Evolutionary conservation across 2,113 vertebrate genomes (phyloP).

Genomic region (Polypterus bichir): DNA sequence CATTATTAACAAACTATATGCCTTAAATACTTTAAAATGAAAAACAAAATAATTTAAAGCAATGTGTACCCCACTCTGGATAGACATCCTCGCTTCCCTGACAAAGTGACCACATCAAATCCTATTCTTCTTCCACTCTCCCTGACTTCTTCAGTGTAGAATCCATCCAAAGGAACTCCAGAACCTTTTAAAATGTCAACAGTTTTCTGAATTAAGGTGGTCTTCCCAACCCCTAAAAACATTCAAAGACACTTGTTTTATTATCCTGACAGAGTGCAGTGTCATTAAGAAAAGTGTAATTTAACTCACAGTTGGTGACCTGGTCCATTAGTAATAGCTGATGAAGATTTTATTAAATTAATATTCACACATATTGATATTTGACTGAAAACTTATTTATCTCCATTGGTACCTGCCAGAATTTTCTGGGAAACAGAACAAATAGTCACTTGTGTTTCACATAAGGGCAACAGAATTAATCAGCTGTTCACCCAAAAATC

Average conservation of each 20-base stretch:
- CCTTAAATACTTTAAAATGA: neutral
- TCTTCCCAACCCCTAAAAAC: conserved; percentile 83
- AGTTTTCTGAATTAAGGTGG: conserved; percentile 79
- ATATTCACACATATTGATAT: no score
- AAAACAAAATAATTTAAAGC: conserved; percentile 12
- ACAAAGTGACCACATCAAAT: conserved; percentile 86
- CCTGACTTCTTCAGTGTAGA: conserved; percentile 90
- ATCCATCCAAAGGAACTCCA: conserved; percentile 62
- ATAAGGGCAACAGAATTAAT: no score
- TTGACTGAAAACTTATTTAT: no score
- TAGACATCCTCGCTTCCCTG: conserved; percentile 65
- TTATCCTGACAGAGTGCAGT: no score
- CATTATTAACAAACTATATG: neutral
- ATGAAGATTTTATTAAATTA: no score
- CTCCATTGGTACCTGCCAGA: no score
- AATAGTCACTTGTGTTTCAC: no score
- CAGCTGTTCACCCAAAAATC: no score
- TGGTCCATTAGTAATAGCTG: no score
- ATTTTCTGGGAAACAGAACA: no score
- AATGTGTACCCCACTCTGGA: conserved; percentile 71
- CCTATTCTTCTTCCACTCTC: conserved; percentile 71
- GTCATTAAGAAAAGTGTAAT: no score
- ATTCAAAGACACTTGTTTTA: neutral
- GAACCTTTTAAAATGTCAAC: conserved; percentile 56
- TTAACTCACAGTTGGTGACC: no score